A percentile compares a stretch with the other conserved stretches of the same genome.
Conservation (phyloP, 2,797 vertebrate genomes). For the Etheostoma perlongum region DNA sequence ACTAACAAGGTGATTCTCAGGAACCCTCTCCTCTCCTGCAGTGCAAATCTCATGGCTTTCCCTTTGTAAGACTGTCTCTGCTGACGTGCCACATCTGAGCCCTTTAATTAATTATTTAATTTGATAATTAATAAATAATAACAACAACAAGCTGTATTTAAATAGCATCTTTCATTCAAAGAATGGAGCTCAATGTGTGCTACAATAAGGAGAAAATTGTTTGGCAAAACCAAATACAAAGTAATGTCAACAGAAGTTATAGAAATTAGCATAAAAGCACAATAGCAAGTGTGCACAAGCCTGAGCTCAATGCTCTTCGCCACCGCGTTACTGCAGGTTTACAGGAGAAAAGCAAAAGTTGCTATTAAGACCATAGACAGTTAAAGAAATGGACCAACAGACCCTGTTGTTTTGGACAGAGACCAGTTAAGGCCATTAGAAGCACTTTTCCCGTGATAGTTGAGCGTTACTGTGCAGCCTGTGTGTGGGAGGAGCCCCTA, state of each 20-base stretch:
- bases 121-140: conserved; percentile 6
- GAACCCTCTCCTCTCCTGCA: conserved; percentile 35
- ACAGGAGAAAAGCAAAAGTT: too few relatives aligned
- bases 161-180: neutral
- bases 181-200: neutral
- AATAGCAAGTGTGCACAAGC: neutral
- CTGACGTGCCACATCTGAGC: neutral
- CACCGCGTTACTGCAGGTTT: too few relatives aligned
- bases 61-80: conserved; percentile 22
- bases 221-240: neutral
- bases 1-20: conserved; percentile 64
- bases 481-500: too few relatives aligned
- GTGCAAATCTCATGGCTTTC: conserved; percentile 20
- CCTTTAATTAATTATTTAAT: neutral
- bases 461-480: too few relatives aligned
- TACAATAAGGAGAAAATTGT: neutral
- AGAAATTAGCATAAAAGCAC: neutral
- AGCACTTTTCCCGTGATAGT: too few relatives aligned
- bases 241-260: neutral
- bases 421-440: too few relatives aligned
- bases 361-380: too few relatives aligned
- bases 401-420: too few relatives aligned
- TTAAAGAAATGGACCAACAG: too few relatives aligned
- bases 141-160: conserved; percentile 6
- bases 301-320: too few relatives aligned